Base-by-base conservation (phyloP, 1,140 invertebrate species). In the Asbolus verrucosus region DNA sequence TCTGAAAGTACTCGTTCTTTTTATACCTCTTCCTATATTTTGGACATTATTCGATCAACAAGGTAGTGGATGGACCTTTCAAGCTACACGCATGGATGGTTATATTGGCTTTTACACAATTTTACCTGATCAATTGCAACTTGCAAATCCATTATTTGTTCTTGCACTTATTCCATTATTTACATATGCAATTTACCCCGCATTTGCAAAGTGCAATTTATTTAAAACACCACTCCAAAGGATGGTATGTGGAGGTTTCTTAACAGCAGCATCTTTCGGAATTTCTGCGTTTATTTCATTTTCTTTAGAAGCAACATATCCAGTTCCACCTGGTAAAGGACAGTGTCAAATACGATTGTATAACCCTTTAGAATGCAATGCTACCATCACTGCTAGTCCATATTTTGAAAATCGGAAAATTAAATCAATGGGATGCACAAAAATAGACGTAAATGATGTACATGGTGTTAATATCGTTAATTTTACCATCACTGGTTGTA, bases 51-150 rank as follows among this genome's bases (percentile, higher is more conserved):
- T 90, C 76, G 92, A 94, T 79, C 93, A 95, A 79, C 90, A 94
- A 85, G 96, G 95, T 9, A 98, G 96, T 0, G 86, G 92, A 41
- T 99, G 97, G 97, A 97, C 95, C 0, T 88, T 98, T 68, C 96
- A 98, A 86, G 96, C 96, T 6, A 89, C 90, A 0, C 86, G 90
- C 71, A 96, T 98, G 94, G 84, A 95, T 78, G 94, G 96, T 5
- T 80, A 88, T 9, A 79, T 97, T 1, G 86, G 88, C 0, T 86
- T 85, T 65, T 86, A 86, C 11, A 83, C 84, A 0, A 83, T 97
- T 6, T 89, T 94, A 71, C 93, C 96, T 0, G 95, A 98, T 81
- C 95, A 97, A 81, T 91, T 97, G 86, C 93, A 79, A 83, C 91
- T 94, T 0, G 77, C 96, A 0, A 96, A 96, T 80, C 93, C 96